Base-by-base conservation (phyloP, 2,888 invertebrate species). In the Halictus ligatus region DNA sequence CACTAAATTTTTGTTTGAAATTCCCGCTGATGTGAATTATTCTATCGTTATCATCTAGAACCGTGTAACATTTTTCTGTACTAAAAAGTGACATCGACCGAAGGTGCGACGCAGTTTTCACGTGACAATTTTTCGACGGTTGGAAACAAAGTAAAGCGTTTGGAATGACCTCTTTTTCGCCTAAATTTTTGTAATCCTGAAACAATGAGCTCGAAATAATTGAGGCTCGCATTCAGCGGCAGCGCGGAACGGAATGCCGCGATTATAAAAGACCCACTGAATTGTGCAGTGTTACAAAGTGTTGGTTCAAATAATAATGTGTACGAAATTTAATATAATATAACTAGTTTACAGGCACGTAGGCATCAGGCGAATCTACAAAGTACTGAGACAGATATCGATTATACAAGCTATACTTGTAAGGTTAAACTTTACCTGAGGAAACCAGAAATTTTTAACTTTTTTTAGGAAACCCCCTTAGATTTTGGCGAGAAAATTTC, bases 1-100 rank as follows among this genome's bases (percentile, higher is more conserved):
- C 3, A n/a, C 8, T n/a, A 10, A n/a, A n/a, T 10, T 40, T 72
- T 40, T 79, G 81, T 81, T 79, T 50, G 43, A 48, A n/a, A 13
- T 58, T 15, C 21, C 50, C 46, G 29, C 29, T 58, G 46, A 58
- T 29, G 58, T 35, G 35, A 18, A 25, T 40, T 40, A 43, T 60
- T 60, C 15, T 25, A 40, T 48, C 25, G 60, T 40, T 29, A 25
- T 18, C 25, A 12, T 3, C 15, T 40, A 10, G 10, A 67, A 29
- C 13, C 12, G 29, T 67, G 29, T 50, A 35, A 79, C 78, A 81
- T 78, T 78, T 81, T 72, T 58, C 71, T 40, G n/a, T n/a, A 48
- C 35, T 58, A 78, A 72, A 81, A 79, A n/a, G 35, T 25, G 35
- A 60, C 79, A 25, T 25, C 12, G 21, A 10, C 18, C 10, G 10